Conservation (phyloP, 2,797 vertebrate species). For the Darevskia nairensis region DNA sequence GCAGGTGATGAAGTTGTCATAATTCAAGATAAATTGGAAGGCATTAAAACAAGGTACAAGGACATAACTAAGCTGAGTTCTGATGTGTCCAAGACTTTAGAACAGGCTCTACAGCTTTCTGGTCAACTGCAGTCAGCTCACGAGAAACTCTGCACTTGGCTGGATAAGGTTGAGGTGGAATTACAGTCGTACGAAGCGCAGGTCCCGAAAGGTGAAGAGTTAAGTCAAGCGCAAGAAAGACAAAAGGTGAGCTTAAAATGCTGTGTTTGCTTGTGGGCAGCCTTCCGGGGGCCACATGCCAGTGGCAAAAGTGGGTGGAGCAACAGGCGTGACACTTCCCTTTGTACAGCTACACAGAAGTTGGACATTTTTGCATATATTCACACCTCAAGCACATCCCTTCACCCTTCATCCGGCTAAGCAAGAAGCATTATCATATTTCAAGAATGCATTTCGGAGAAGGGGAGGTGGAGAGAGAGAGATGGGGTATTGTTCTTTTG, state of each 20-base stretch:
- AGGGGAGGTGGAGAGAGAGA: too few relatives aligned
- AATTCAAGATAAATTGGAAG: slow-evolving; percentile 96
- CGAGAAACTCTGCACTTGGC: slow-evolving; percentile 86
- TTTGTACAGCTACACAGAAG: too few relatives aligned
- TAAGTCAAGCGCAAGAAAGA: slow-evolving; percentile 84
- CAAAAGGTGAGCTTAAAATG: slow-evolving; percentile 84
- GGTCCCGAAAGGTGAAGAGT: slow-evolving; percentile 82
- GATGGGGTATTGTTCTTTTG: too few relatives aligned
- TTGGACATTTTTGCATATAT: too few relatives aligned
- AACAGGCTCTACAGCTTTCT: slow-evolving; percentile 88
- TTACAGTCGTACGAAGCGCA: slow-evolving; percentile 82
- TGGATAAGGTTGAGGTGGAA: slow-evolving; percentile 87
- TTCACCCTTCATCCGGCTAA: too few relatives aligned
- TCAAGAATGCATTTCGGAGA: slow-evolving; percentile 20
- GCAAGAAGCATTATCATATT: too few relatives aligned
- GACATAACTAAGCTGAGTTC: slow-evolving; percentile 90
- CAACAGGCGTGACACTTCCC: too few relatives aligned
- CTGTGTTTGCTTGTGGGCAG: too few relatives aligned
- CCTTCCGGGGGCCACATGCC: too few relatives aligned
- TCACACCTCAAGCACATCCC: too few relatives aligned
- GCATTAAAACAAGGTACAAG: slow-evolving; percentile 92
- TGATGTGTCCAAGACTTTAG: slow-evolving; percentile 87
- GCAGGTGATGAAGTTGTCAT: slow-evolving; percentile 96
- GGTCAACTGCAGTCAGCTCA: slow-evolving; percentile 84
- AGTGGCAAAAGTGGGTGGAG: too few relatives aligned